Evolutionary conservation across 1,140 invertebrate species (phyloP), one percentile per base, ranked within the genome.

Genomic region (Eupristina koningsbergeri): DNA sequence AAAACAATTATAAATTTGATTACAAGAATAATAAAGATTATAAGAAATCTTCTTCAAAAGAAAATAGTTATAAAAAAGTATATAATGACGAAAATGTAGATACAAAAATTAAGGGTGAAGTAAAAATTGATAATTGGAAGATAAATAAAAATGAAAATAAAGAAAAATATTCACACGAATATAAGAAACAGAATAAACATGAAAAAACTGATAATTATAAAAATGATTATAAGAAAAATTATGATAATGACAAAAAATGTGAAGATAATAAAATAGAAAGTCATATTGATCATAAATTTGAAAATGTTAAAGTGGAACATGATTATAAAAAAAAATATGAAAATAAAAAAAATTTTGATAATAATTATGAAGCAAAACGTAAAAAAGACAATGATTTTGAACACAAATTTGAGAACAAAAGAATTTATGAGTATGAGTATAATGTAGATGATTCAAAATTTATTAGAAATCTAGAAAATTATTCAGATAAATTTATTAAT

Each of bases 91-190:
- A 86, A 19, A 64, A 26, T 61, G 17, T 69, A 7, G 22, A 26
- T 78, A 58, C n/a, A 22, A 84, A 83, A 73, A 84, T 74, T 75
- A 78, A 81, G 41, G 84, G 84, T 58, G 84, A 85, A 78, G 41
- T 67, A 29, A 84, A 76, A 79, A 45, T 61, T 47, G 64, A 81
- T 63, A 78, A 80, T 47, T 85, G 84, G 84, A 85, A 81, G 67
- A 80, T 50, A 36, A 85, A 71, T 34, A 81, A 81, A 64, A 47
- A 58, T 47, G 75, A 77, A 29, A 76, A 78, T 29, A 71, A 77
- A 36, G 84, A 81, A 17, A 80, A 86, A 31, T 61, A 76, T 58
- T 31, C 13, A 58, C n/a, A 26, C 58, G 67, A 73, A 78, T 71
- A 84, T 69, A 58, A 81, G 36, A 61, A 67, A 41, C 39, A 76